Base-by-base conservation (phyloP, 1,140 invertebrate species). In the Eriosoma lanigerum region DNA sequence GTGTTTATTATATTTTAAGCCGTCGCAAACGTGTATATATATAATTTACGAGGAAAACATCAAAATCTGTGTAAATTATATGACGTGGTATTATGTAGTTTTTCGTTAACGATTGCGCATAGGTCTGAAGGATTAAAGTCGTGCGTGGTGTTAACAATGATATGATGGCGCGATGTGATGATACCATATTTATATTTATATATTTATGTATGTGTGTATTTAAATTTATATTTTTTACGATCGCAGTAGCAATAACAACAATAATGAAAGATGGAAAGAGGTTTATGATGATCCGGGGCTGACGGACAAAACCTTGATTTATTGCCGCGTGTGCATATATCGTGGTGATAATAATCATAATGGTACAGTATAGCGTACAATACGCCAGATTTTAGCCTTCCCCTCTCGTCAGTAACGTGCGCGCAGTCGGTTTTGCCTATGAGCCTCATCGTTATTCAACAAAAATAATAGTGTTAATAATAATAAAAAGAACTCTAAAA, bases 201-300 rank as follows among this genome's bases (percentile, higher is more conserved):
- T 68, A 17, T 46, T n/a, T 48, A 48, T 29, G 17, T 52, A 52
- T 12, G 12, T 1, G 38, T 48, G 24, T 68, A 29, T 50, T 10
- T 29, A 12, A 17, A 5, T 62, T 17, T 32, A 12, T 38, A 38
- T 50, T 50, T 70, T 70, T 70, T 70, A 70, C 26, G 66, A 29
- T 46, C 46, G 8, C 29, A 3, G 8, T 17, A 26, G 10, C 8
- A 50, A n/a, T 29, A 32, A 29, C 66, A 52, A 52, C 46, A 26
- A 52, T 52, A 72, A 72, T 50, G 68, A 72, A 70, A 29, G 68
- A 72, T 29, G 68, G 46, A 50, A 72, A 72, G 48, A 72, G 48
- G 68, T 72, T 72, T 72, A 72, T 52, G 68, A 72, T 72, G 68
- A 72, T 72, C 68, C 68, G 17, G 24, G 46, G 21, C 68, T 52